Evolutionary conservation across 2,888 invertebrate genomes (phyloP).

Genomic region (Eristalinus sepulchralis): DNA sequence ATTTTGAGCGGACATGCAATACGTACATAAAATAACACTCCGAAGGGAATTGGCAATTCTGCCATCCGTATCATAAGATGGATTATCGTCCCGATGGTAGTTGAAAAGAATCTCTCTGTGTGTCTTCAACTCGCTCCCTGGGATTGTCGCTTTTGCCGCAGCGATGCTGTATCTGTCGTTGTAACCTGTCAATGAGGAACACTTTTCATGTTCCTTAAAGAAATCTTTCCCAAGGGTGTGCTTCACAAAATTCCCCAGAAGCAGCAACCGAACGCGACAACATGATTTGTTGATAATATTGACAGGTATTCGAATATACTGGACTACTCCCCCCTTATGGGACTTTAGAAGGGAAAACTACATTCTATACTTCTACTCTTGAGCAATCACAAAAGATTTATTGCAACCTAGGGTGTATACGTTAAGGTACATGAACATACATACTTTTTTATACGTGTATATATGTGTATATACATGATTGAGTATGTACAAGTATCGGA

Average conservation of each 20-base stretch:
- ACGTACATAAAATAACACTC: conserved; percentile 2
- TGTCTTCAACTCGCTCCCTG: background rate
- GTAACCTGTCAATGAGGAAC: conserved; percentile 20
- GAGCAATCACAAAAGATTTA: background rate
- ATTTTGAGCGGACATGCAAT: background rate
- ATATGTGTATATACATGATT: background rate
- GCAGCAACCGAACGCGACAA: conserved; percentile 16
- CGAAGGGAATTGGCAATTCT: conserved; percentile 15
- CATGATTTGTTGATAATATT: conserved; percentile 28
- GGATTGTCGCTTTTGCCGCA: conserved; percentile 3
- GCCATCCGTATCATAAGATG: conserved; percentile 10
- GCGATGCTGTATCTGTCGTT: background rate
- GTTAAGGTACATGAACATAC: background rate
- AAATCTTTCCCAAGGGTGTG: conserved; percentile 13
- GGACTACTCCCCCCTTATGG: background rate
- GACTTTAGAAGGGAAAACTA: background rate
- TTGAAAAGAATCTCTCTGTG: background rate
- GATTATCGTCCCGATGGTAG: conserved; percentile 11
- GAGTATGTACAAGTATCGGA: background rate
- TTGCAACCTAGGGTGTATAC: background rate
- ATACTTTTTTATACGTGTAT: no score
- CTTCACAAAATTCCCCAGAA: conserved; percentile 3
- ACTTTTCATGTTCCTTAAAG: conserved; percentile 6
- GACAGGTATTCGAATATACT: conserved; percentile 16
- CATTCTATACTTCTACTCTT: background rate